These are phyloP conservation scores for Lingula anatina DNA, from an alignment of 2,888 invertebrate species.

Conservation along the genomic window DNA sequence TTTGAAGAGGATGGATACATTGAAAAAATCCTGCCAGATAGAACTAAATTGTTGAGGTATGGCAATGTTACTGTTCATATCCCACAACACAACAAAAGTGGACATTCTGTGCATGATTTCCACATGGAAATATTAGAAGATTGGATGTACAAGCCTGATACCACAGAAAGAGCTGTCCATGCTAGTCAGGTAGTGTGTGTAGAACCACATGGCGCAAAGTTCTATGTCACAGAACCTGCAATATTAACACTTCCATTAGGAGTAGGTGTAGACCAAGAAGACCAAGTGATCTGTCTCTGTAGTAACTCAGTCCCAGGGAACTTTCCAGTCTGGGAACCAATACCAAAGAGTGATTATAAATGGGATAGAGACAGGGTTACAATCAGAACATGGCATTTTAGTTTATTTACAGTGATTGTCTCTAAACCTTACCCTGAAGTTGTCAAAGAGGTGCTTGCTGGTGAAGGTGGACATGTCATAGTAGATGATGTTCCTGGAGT, in stretches of 20 bases:
- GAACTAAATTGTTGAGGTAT: conserved; percentile 5
- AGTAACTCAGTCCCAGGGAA: conserved; percentile 18
- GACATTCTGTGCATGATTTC: conserved; percentile 3
- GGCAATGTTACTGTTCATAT: conserved; percentile 3
- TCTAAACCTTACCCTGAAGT: conserved; percentile 21
- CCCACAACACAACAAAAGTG: conserved; percentile 4
- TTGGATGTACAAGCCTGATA: conserved; percentile 6
- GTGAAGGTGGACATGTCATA: conserved; percentile 20
- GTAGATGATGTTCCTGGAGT: conserved; percentile 25
- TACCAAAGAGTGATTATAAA: conserved; percentile 14
- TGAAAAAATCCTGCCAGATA: neutral
- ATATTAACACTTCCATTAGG: conserved; percentile 22
- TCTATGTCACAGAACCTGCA: conserved; percentile 22
- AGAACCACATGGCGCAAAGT: conserved; percentile 30
- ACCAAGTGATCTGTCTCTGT: conserved; percentile 22
- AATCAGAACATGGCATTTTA: conserved; percentile 23
- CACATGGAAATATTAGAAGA: conserved; percentile 7
- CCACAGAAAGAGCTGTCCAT: conserved; percentile 15
- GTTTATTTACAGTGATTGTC: conserved; percentile 27
- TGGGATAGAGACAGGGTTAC: conserved; percentile 15
- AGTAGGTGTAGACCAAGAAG: conserved; percentile 14
- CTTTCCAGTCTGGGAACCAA: conserved; percentile 17
- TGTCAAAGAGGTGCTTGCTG: conserved; percentile 13
- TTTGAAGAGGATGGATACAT: conserved; percentile 2
- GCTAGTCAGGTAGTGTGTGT: conserved; percentile 28